These are phyloP conservation scores for Lepus timidus DNA, from an alignment of 2,113 vertebrate genomes.

Conservation along the genomic window DNA sequence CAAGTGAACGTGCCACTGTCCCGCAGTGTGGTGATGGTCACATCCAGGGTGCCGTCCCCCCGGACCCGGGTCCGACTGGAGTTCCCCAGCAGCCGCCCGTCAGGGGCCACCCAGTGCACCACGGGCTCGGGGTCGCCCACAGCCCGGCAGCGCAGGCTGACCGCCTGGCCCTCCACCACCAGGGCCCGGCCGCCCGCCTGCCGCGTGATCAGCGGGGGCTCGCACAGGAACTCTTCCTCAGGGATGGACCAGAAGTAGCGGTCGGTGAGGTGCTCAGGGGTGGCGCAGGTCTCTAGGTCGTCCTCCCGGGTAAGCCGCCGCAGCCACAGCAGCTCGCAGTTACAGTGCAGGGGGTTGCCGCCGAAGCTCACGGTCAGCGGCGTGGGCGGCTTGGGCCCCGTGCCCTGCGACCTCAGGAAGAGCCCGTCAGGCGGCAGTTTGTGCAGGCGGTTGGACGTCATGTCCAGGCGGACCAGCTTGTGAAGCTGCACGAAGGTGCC, in stretches of 20 bases:
- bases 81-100: slow-evolving; percentile 95
- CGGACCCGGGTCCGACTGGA: slow-evolving; percentile 91
- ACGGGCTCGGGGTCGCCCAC: slow-evolving; percentile 94
- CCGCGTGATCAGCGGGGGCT: slow-evolving; percentile 93
- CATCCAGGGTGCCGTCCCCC: slow-evolving; percentile 94
- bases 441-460: slow-evolving; percentile 96
- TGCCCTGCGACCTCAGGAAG: slow-evolving; percentile 90
- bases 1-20: slow-evolving; percentile 96
- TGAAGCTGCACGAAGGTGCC: slow-evolving; percentile 94
- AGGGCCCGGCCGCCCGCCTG: slow-evolving; percentile 89
- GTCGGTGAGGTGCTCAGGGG: slow-evolving; percentile 94
- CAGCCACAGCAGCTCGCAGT: slow-evolving; percentile 96
- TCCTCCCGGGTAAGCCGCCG: slow-evolving; percentile 93
- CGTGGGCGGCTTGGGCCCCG: slow-evolving; percentile 89
- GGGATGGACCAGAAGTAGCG: slow-evolving; percentile 97
- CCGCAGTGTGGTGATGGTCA: slow-evolving; percentile 94
- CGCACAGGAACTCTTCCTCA: slow-evolving; percentile 95
- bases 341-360: slow-evolving; percentile 95
- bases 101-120: slow-evolving; percentile 95
- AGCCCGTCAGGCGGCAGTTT: slow-evolving; percentile 95
- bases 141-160: slow-evolving; percentile 93
- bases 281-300: slow-evolving; percentile 95
- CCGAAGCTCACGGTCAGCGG: slow-evolving; percentile 93
- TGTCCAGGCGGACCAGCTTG: slow-evolving; percentile 94
- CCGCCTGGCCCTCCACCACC: slow-evolving; percentile 94